Evolutionary conservation across 2,113 vertebrate genomes (phyloP).

Genomic region (Suncus etruscus): DNA sequence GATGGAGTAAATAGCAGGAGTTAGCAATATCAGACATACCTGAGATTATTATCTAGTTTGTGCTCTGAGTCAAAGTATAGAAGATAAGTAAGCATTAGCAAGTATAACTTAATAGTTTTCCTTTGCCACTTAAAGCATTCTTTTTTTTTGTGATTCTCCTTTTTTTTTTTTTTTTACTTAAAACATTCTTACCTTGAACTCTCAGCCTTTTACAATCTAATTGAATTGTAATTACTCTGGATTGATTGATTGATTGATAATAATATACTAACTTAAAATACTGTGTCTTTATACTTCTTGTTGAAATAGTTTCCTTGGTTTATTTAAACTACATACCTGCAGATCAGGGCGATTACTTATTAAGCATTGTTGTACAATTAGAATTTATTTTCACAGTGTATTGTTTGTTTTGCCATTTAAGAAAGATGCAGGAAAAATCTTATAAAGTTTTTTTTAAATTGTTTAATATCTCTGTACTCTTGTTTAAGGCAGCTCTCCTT

Average conservation of each 20-base stretch:
- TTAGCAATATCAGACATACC: neutral
- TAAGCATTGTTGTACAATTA: constrained; percentile 24
- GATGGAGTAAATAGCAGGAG: neutral
- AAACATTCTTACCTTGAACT: neutral
- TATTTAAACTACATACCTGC: neutral
- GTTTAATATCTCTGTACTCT: no score
- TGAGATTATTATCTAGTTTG: neutral
- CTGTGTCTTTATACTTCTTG: neutral
- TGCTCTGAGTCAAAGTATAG: neutral
- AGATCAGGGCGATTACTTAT: neutral
- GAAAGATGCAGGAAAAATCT: constrained; percentile 13
- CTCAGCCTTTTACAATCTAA: neutral
- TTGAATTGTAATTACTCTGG: neutral
- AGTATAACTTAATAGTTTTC: neutral
- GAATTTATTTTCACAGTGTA: constrained; percentile 6
- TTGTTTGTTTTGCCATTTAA: constrained; percentile 20
- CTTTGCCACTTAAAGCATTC: constrained; percentile 11
- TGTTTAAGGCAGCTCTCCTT: no score
- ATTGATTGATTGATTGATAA: neutral
- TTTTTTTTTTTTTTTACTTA: no score
- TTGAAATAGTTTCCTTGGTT: neutral
- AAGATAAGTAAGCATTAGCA: neutral
- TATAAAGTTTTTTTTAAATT: constrained; percentile 17
- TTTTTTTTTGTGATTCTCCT: no score
- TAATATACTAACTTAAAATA: neutral